Evolutionary conservation across 1,140 invertebrate species (phyloP).

Genomic region (Drosophila orena): DNA sequence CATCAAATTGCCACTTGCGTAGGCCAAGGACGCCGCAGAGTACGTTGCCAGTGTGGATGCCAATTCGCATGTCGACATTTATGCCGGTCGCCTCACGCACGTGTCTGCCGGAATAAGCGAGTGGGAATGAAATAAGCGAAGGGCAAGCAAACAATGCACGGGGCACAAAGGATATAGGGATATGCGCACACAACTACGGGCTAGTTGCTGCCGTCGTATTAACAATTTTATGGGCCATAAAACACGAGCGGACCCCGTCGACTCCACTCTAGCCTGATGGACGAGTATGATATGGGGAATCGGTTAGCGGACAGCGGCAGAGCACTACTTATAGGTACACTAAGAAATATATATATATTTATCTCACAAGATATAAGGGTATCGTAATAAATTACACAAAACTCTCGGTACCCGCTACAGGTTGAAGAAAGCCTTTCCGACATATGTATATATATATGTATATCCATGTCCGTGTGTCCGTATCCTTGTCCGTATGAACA

Average conservation of each 20-base stretch:
- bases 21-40: conserved; percentile 98
- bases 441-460: too few species aligned
- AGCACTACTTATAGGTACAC: neutral
- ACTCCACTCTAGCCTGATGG: conserved; percentile 18
- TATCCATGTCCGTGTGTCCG: too few species aligned
- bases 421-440: too few species aligned
- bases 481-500: too few species aligned
- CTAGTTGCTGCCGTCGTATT: conserved; percentile 54
- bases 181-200: conserved; percentile 45
- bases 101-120: conserved; percentile 87
- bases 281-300: conserved; percentile 31
- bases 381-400: too few species aligned
- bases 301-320: neutral
- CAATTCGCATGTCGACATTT: conserved; percentile 97
- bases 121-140: conserved; percentile 33
- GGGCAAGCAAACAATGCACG: conserved; percentile 52
- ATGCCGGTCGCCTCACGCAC: conserved; percentile 94
- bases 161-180: conserved; percentile 39
- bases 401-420: too few species aligned
- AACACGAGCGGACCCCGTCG: conserved; percentile 48
- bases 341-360: neutral
- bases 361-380: too few species aligned
- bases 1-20: conserved; percentile 99
- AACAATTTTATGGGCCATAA: conserved; percentile 78
- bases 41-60: conserved; percentile 97